phyloP scores from a whole-genome alignment of 2,797 vertebrate species.

The Hozukius guyotensis region DNA sequence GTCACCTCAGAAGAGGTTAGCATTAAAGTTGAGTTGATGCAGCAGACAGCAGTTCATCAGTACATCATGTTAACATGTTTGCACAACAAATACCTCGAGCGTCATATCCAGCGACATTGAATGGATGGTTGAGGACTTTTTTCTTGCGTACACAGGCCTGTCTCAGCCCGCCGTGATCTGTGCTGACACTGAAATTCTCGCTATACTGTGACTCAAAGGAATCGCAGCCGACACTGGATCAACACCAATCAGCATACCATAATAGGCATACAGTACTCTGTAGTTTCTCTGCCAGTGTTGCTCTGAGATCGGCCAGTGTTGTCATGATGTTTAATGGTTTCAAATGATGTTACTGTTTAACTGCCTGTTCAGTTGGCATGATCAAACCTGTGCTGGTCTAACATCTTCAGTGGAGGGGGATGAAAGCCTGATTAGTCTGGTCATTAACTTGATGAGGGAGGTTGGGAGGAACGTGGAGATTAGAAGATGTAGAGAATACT shows the following conservation, averaged over 20 bases:
- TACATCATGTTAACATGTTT: background rate
- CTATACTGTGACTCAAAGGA: background rate
- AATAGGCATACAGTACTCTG: background rate
- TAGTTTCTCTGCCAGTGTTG: background rate
- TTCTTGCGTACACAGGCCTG: slow-evolving; percentile 6
- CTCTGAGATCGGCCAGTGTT: background rate
- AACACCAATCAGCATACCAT: slow-evolving; percentile 22
- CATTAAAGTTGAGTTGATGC: background rate
- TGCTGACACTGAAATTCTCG: slow-evolving; percentile 9
- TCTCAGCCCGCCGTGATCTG: background rate
- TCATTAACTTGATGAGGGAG: slow-evolving; percentile 11
- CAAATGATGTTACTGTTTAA: background rate
- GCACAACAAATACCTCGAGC: background rate
- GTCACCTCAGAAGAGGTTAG: background rate
- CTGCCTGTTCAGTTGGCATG: background rate
- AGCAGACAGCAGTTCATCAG: background rate
- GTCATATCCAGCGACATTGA: background rate
- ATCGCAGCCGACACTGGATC: slow-evolving; percentile 13
- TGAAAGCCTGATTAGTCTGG: slow-evolving; percentile 19
- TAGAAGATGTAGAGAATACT: background rate
- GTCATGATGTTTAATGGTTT: background rate
- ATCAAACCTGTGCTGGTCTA: slow-evolving; percentile 14
- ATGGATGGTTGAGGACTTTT: slow-evolving; percentile 9
- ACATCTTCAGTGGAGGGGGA: slow-evolving; percentile 14
- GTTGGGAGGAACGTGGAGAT: background rate